These are phyloP conservation scores for Anoplopoma fimbria DNA, from an alignment of 2,113 vertebrate genomes.

Conservation along the genomic window DNA sequence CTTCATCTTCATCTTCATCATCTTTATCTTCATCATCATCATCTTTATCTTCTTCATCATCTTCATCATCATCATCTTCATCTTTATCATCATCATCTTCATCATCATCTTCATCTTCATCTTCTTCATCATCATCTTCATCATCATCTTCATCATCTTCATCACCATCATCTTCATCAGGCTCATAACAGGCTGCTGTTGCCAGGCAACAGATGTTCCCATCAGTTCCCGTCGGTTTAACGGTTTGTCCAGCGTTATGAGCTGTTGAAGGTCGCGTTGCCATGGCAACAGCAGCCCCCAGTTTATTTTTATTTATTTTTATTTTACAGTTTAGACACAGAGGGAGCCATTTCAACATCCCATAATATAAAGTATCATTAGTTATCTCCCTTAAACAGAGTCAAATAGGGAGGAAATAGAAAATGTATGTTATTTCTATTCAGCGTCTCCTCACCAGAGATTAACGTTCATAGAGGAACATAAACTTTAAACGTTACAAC, in stretches of 20 bases:
- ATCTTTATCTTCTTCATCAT: not conserved
- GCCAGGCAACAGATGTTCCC: conserved; percentile 34
- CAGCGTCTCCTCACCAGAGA: no score
- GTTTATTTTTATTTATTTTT: no score
- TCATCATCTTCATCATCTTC: not conserved
- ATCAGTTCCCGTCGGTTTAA: not conserved
- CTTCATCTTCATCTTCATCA: not conserved
- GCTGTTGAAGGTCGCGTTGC: conserved; percentile 36
- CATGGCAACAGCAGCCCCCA: conserved; percentile 33
- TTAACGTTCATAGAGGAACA: no score
- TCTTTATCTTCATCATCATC: not conserved
- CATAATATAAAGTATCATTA: no score
- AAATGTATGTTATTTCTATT: no score
- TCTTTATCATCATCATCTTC: no score
- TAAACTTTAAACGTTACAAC: no score
- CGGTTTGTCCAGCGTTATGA: no score
- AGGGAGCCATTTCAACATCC: not conserved
- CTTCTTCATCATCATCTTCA: not conserved
- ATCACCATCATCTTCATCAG: not conserved
- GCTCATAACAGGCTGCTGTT: conserved; percentile 48
- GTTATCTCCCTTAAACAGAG: no score
- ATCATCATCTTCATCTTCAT: not conserved
- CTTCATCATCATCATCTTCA: not conserved
- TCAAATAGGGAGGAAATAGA: no score
- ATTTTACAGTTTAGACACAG: no score